Evolutionary conservation across 2,797 vertebrate species (phyloP).

Genomic region (Rhincodon typus): DNA sequence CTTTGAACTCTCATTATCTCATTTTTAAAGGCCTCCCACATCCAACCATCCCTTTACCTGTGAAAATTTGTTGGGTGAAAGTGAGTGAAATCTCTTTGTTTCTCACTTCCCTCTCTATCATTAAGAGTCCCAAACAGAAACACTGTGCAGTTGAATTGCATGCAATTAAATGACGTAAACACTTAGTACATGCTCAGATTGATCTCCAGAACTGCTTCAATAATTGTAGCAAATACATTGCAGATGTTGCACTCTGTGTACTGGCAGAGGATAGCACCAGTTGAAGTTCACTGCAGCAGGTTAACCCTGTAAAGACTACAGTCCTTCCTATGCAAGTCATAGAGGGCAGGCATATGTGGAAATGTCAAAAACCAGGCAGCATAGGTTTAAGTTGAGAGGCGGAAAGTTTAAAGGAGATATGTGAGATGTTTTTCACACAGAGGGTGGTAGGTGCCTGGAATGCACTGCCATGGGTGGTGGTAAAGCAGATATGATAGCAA

Average conservation of each 20-base stretch:
- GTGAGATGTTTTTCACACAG: no score
- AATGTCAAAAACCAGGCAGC: no score
- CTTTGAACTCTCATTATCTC: no score
- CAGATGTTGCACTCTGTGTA: not conserved
- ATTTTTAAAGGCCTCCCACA: no score
- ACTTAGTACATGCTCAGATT: not conserved
- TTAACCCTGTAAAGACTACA: not conserved
- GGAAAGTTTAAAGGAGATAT: no score
- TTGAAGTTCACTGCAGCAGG: not conserved
- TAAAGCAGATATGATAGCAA: no score
- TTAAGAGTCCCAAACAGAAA: not conserved
- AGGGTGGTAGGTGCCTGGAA: no score
- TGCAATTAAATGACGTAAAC: not conserved
- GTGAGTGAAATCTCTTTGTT: not conserved
- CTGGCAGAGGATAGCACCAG: not conserved
- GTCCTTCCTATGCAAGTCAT: not conserved
- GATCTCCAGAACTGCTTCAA: not conserved
- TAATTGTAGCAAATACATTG: not conserved
- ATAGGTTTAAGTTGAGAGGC: no score
- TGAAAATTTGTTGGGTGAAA: not conserved
- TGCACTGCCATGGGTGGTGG: no score
- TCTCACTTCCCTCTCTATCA: not conserved
- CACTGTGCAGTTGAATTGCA: not conserved
- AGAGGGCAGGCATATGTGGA: no score
- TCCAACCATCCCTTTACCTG: no score